phyloP scores from a whole-genome alignment of 30 jellyfish, hydroid and myxozoan genomes.

The Sanderia malayensis region DNA sequence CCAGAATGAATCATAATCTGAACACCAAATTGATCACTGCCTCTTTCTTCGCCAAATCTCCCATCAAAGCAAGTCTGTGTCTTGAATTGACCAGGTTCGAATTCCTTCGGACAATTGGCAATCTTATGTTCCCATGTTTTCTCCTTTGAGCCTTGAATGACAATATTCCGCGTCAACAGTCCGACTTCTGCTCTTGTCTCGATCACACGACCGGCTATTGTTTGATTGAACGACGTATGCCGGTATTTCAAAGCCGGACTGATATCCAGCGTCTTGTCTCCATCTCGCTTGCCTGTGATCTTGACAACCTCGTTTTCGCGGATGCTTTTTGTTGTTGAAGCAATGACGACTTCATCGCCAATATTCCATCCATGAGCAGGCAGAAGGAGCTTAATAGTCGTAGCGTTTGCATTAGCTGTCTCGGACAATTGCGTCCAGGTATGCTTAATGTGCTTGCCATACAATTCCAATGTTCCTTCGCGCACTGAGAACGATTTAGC shows the following conservation, averaged over 20 bases:
- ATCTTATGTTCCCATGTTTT: slow-evolving; percentile 60
- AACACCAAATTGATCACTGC: slow-evolving; percentile 94
- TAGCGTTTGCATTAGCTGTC: slow-evolving; percentile 74
- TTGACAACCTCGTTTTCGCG: slow-evolving; percentile 89
- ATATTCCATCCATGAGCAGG: slow-evolving; percentile 83
- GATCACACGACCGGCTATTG: slow-evolving; percentile 64
- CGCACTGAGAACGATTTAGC: slow-evolving; percentile 91
- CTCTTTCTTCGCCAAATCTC: slow-evolving; percentile 83
- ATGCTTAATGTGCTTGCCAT: slow-evolving; percentile 74
- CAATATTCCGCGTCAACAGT: slow-evolving; percentile 82
- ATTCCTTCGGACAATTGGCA: slow-evolving; percentile 75
- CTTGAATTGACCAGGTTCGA: slow-evolving; percentile 89
- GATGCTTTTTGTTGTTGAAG: slow-evolving; percentile 86
- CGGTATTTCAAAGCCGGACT: slow-evolving; percentile 65
- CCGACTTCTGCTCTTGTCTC: slow-evolving; percentile 98
- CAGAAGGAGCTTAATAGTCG: slow-evolving; percentile 58
- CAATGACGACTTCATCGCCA: slow-evolving; percentile 83
- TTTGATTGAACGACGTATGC: slow-evolving; percentile 77
- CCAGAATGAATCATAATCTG: slow-evolving; percentile 94
- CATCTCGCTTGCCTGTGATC: slow-evolving; percentile 73
- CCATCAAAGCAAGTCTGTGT: slow-evolving; percentile 91
- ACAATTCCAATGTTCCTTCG: slow-evolving; percentile 78
- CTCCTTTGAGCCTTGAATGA: slow-evolving; percentile 77
- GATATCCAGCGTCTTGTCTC: slow-evolving; percentile 60
- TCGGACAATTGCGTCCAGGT: slow-evolving; percentile 86